Conservation (phyloP, 2,113 vertebrate genomes). For the Datnioides undecimradiatus region DNA sequence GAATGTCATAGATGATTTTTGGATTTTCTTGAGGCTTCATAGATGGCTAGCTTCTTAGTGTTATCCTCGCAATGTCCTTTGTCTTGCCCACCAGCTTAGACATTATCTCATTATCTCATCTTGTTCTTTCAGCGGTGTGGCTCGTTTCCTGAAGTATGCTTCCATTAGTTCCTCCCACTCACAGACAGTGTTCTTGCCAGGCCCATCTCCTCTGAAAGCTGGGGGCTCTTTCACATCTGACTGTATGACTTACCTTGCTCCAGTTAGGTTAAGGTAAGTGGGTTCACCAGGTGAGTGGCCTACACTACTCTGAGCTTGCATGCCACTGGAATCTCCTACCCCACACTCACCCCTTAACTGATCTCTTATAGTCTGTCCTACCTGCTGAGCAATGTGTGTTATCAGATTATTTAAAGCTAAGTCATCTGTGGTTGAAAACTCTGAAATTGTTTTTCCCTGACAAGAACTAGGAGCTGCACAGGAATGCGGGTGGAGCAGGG, state of each 20-base stretch:
- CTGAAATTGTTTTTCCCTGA: not conserved
- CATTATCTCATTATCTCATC: slow-evolving; percentile 1
- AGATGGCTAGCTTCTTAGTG: slow-evolving; percentile 12
- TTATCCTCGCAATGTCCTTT: slow-evolving; percentile 48
- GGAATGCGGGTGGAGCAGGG: not conserved
- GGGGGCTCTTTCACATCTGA: slow-evolving; percentile 28
- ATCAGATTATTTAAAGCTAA: not conserved
- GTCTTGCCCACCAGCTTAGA: slow-evolving; percentile 40
- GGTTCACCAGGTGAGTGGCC: no score
- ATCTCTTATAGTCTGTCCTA: not conserved
- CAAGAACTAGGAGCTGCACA: not conserved
- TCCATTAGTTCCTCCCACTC: slow-evolving; percentile 34
- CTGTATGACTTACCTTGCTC: slow-evolving; percentile 27
- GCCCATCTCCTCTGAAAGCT: slow-evolving; percentile 27
- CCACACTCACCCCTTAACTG: not conserved
- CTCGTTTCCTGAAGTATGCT: slow-evolving; percentile 13
- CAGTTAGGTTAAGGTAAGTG: slow-evolving; percentile 5
- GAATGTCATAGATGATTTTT: slow-evolving; percentile 30
- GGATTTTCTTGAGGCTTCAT: slow-evolving; percentile 22
- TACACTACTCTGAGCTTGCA: not conserved
- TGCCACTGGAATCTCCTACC: no score
- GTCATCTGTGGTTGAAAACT: not conserved
- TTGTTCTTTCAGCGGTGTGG: not conserved
- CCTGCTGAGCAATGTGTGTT: slow-evolving; percentile 3
- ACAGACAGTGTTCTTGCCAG: not conserved